These are phyloP conservation scores for Pterois miles DNA, from an alignment of 2,797 vertebrate species.

Conservation along the genomic window DNA sequence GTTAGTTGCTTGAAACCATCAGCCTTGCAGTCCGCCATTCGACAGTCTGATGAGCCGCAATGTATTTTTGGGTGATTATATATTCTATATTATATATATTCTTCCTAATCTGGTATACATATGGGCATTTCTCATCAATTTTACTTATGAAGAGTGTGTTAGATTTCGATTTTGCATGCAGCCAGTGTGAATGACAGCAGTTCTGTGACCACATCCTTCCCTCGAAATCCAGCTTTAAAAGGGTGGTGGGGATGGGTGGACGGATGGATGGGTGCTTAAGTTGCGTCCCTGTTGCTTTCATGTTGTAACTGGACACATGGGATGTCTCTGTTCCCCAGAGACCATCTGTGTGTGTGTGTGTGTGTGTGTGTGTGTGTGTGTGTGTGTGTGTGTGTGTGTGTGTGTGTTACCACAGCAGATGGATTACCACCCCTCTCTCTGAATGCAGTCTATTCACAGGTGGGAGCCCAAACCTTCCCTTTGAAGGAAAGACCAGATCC, in stretches of 20 bases:
- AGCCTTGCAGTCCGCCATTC: too few relatives aligned
- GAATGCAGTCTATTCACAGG: conserved; percentile 78
- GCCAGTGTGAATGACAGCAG: neutral
- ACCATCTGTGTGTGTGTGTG: conserved; percentile 72
- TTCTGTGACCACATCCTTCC: neutral
- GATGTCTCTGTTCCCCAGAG: conserved; percentile 71
- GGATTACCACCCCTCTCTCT: conserved; percentile 69
- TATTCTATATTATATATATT: too few relatives aligned
- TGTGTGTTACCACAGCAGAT: conserved; percentile 69
- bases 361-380: conserved; percentile 24
- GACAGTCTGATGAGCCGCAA: too few relatives aligned
- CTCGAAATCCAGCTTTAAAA: neutral
- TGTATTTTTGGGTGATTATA: too few relatives aligned
- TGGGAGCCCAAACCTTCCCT: conserved; percentile 74
- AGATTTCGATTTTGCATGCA: neutral
- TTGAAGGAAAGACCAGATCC: conserved; percentile 71
- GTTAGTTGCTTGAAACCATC: too few relatives aligned
- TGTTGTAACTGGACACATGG: conserved; percentile 81
- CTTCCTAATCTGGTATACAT: too few relatives aligned
- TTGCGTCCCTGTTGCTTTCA: conserved; percentile 73
- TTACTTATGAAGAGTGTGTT: neutral
- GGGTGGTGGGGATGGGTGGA: conserved; percentile 12
- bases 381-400: conserved; percentile 35
- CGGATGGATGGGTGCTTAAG: conserved; percentile 37
- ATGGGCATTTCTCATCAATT: too few relatives aligned